phyloP scores from a whole-genome alignment of 2,888 invertebrate species.

The Caradrina clavipalpis region DNA sequence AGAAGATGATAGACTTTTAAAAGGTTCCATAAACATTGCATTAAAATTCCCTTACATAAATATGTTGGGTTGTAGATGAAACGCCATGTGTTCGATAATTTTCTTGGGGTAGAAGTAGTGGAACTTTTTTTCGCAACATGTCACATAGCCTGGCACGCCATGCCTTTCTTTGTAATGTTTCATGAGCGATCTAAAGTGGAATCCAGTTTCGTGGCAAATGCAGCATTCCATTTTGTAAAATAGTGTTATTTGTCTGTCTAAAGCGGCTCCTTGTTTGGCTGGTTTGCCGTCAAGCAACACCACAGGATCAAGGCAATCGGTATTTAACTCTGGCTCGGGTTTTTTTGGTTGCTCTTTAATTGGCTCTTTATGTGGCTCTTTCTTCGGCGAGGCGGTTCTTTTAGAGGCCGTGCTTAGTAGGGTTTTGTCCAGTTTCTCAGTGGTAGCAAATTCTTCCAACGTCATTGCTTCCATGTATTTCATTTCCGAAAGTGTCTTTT shows the following conservation, averaged over 20 bases:
- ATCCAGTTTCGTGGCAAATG: slow-evolving; percentile 85
- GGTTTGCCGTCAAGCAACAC: slow-evolving; percentile 85
- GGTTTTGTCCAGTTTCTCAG: slow-evolving; percentile 81
- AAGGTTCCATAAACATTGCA: neutral
- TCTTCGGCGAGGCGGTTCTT: slow-evolving; percentile 27
- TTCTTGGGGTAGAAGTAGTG: slow-evolving; percentile 88
- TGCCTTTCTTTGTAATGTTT: slow-evolving; percentile 88
- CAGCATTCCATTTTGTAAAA: slow-evolving; percentile 89
- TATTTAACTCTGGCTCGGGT: slow-evolving; percentile 63
- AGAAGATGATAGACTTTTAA: too few species aligned
- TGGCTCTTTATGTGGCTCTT: slow-evolving; percentile 52
- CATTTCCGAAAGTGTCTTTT: slow-evolving; percentile 78
- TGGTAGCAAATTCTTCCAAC: slow-evolving; percentile 83
- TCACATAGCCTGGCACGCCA: slow-evolving; percentile 87
- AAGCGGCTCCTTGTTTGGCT: slow-evolving; percentile 82
- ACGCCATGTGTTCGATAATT: slow-evolving; percentile 89
- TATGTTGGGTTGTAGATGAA: slow-evolving; percentile 85
- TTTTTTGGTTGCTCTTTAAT: slow-evolving; percentile 63
- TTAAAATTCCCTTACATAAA: slow-evolving; percentile 80
- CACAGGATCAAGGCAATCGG: slow-evolving; percentile 78
- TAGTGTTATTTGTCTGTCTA: slow-evolving; percentile 86
- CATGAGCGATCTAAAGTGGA: slow-evolving; percentile 86
- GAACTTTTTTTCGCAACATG: slow-evolving; percentile 87
- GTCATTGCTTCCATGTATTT: slow-evolving; percentile 86
- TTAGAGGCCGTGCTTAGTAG: slow-evolving; percentile 71